Evolutionary conservation across 2,113 vertebrate species (phyloP).

Genomic region (Calidris pugnax): DNA sequence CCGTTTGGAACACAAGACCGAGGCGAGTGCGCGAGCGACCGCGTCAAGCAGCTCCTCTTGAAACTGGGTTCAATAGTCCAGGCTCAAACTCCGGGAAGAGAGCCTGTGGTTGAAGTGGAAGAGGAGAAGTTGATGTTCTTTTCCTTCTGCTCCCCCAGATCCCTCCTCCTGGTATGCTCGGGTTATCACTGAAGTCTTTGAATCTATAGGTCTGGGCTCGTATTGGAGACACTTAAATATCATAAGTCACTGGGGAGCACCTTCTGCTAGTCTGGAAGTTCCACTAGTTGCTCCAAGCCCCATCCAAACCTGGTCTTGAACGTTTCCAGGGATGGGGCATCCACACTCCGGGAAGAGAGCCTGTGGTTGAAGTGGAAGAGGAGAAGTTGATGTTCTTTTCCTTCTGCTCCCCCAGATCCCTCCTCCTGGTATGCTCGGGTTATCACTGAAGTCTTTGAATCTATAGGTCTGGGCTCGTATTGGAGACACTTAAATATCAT

Average conservation of each 20-base stretch:
- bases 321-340: not conserved
- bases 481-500: not conserved
- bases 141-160: not conserved
- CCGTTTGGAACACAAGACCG: not conserved
- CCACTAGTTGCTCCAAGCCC: not conserved
- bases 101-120: not conserved
- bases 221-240: rapidly evolving
- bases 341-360: not conserved
- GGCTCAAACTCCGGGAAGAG: not conserved
- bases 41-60: not conserved
- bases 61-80: not conserved
- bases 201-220: not conserved
- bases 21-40: not conserved
- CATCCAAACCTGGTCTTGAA: not conserved
- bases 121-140: not conserved
- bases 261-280: not conserved
- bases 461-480: not conserved
- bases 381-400: not conserved
- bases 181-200: not conserved
- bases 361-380: not conserved
- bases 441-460: not conserved
- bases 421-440: not conserved
- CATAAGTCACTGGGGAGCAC: not conserved
- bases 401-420: not conserved
- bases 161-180: not conserved